Evolutionary conservation across 2,797 vertebrate species (phyloP), one percentile per base, ranked within the genome.

Genomic region (Mionectes olivaceus): DNA sequence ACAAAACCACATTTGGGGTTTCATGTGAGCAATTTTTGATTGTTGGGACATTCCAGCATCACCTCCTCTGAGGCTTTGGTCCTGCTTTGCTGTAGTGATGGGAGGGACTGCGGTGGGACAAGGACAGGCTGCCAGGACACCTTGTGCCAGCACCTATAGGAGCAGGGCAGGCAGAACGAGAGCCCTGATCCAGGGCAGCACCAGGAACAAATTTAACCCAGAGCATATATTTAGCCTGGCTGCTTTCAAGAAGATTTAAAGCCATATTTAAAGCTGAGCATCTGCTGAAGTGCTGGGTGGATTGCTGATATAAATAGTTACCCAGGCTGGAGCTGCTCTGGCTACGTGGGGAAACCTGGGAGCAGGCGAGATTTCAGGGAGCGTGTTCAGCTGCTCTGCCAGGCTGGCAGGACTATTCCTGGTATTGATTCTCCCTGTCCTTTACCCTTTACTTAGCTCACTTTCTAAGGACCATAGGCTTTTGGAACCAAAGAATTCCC

Each of bases 201-300:
- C 55, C 3, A 73, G 86, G 77, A 87, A 57, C 68, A 52, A 79
- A 80, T 87, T 56, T 74, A 94, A 94, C 87, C 77, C 35, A 27
- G 21, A 30, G 87, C 59, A 5, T 93, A 92, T 97, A 87, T 93
- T 95, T 95, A 95, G 94, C 82, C 50, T 13, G 69, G 50, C 80
- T 95, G 84, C 64, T 93, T 89, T 82, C 89, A 65, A 55, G 90
- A 59, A 83, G 79, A 60, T 93, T 89, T 87, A 92, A 75, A 89
- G 78, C 82, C 84, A 52, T 93, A 91, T 95, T 94, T 96, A 94
- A 95, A 93, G 89, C 89, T 77, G 35, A 89, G 95, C 94, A 93
- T 95, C 92, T 94, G 92, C 28, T 90, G 87, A 55, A 89, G 87
- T 19, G 73, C 92, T 2, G 32, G 50, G 85, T 12, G 13, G 83